A percentile compares a stretch with the other conserved stretches of the same genome.
These are phyloP conservation scores for Xestia ashworthii DNA, from an alignment of 2,888 invertebrate genomes.

Conservation along the genomic window DNA sequence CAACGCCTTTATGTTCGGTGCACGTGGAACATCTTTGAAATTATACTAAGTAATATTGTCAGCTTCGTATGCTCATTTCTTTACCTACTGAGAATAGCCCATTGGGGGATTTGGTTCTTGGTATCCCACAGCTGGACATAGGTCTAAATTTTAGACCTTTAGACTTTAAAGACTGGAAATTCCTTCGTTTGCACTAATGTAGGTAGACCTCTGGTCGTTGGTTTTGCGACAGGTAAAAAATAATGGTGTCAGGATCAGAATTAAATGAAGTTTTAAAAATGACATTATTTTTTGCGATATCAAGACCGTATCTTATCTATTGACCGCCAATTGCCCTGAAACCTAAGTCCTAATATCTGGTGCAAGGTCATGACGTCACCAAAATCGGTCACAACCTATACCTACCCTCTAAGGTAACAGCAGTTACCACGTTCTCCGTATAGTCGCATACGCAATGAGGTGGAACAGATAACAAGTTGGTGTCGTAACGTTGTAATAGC, in stretches of 20 bases:
- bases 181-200: neutral
- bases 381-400: conserved; percentile 16
- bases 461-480: conserved; percentile 67
- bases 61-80: neutral
- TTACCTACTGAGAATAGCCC: neutral
- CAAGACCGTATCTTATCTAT: conserved; percentile 39
- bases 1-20: neutral
- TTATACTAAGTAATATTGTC: neutral
- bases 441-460: conserved; percentile 65
- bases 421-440: conserved; percentile 35
- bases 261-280: neutral
- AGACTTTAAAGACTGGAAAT: neutral
- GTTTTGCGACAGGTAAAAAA: neutral
- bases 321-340: conserved; percentile 22
- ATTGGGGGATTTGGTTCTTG: neutral
- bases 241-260: neutral
- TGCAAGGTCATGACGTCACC: conserved; percentile 45
- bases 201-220: neutral
- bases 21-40: neutral
- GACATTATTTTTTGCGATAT: neutral
- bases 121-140: neutral
- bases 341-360: conserved; percentile 16
- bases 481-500: conserved; percentile 62
- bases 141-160: too few relatives aligned
- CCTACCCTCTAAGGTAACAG: conserved; percentile 38